Conservation (phyloP, 1,140 invertebrate species). For the Drosophila nikananu region DNA sequence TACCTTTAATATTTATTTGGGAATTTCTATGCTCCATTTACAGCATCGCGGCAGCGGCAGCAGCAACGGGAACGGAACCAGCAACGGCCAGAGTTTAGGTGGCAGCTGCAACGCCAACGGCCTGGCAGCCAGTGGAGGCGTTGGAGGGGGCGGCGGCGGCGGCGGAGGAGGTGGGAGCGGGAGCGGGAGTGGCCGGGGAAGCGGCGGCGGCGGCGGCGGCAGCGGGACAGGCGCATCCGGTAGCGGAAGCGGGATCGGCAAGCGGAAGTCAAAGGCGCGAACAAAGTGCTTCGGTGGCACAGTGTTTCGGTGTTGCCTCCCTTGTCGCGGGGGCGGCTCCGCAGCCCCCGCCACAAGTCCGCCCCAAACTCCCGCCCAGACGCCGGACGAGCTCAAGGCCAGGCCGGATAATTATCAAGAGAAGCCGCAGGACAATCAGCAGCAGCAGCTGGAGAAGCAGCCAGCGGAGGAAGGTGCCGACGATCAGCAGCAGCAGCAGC, state of each 20-base stretch:
- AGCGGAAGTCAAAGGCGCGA: conserved; percentile 73
- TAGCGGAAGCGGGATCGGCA: conserved; percentile 33
- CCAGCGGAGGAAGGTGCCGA: neutral
- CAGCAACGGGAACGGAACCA: conserved; percentile 41
- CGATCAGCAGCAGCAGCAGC: conserved; percentile 39
- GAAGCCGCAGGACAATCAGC: conserved; percentile 11
- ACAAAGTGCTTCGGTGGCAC: conserved; percentile 86
- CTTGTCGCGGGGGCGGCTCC: conserved; percentile 88
- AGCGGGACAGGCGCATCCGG: conserved; percentile 20
- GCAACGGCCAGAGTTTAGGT: conserved; percentile 51
- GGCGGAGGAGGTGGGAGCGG: conserved; percentile 10
- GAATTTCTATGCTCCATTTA: neutral
- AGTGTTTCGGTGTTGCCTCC: conserved; percentile 89
- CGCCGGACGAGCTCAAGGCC: conserved; percentile 69
- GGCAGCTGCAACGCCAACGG: conserved; percentile 63
- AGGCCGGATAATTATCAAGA: conserved; percentile 18
- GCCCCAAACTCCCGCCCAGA: conserved; percentile 77
- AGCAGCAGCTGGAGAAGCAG: conserved; percentile 11
- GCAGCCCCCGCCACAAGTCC: conserved; percentile 86
- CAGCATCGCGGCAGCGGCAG: conserved; percentile 72
- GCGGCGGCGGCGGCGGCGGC: conserved; percentile 37
- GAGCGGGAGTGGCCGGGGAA: conserved; percentile 19
- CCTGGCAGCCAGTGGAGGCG: conserved; percentile 66
- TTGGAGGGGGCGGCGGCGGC: conserved; percentile 47
- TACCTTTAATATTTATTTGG: neutral